These are phyloP conservation scores for Trichonephila clavata DNA, from an alignment of 1,140 invertebrate genomes.

Conservation along the genomic window DNA sequence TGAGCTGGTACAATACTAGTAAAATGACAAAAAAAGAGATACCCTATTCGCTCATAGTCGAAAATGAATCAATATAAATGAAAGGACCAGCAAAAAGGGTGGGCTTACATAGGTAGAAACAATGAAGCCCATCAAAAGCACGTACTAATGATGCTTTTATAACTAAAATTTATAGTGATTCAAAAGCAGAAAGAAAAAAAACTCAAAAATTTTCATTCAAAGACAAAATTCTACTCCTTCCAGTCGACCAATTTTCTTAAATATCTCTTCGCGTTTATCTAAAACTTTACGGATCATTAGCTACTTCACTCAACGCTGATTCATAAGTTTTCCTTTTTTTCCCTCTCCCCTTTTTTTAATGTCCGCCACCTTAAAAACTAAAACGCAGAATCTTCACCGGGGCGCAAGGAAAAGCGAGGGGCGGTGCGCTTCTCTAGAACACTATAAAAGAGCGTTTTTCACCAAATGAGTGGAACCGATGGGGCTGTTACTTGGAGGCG, in stretches of 20 bases:
- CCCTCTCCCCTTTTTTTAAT: slow-evolving; percentile 21
- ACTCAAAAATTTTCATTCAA: not conserved
- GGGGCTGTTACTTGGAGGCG: slow-evolving; percentile 63
- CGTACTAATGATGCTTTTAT: too few species aligned
- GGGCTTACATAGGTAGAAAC: too few species aligned
- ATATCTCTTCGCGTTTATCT: slow-evolving; percentile 66
- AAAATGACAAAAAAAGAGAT: too few species aligned
- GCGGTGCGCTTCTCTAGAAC: not conserved
- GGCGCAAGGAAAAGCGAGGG: not conserved
- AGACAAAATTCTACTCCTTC: slow-evolving; percentile 39
- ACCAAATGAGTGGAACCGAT: slow-evolving; percentile 73
- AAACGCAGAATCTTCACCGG: slow-evolving; percentile 30
- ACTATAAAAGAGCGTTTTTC: slow-evolving; percentile 70
- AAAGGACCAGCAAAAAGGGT: too few species aligned
- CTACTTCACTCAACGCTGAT: slow-evolving; percentile 65
- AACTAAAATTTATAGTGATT: too few species aligned
- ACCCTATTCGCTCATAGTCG: too few species aligned
- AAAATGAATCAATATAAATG: too few species aligned
- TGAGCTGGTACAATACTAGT: too few species aligned
- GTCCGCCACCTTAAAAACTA: slow-evolving; percentile 53
- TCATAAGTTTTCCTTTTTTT: slow-evolving; percentile 61
- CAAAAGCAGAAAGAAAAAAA: too few species aligned
- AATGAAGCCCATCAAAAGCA: too few species aligned
- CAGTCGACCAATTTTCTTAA: slow-evolving; percentile 52
- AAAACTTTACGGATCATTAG: slow-evolving; percentile 67